Base-by-base conservation (phyloP, 2,888 invertebrate species). In the Leistus spinibarbis region DNA sequence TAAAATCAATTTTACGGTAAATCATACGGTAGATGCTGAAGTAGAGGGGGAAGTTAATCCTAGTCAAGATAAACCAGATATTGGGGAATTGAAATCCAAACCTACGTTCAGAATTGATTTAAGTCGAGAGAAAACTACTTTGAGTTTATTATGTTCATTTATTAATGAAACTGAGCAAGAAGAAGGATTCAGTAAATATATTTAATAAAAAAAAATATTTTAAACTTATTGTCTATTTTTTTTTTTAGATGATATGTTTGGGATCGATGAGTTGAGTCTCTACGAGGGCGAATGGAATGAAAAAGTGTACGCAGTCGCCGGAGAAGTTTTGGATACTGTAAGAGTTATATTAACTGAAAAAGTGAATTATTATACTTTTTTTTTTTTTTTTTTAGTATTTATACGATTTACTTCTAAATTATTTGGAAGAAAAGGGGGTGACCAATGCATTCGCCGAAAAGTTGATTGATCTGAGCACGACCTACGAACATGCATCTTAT, bases 261-360 rank as follows among this genome's bases (percentile, higher is more conserved):
- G 95, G 66, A 97, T 99, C 80, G 96, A 98, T 82, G 98, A 99
- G 87, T 89, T 99, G 77, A 93, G 96, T 3, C 89, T 98, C 77
- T 96, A 91, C 84, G 91, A 95, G 79, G 96, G 96, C 17, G 94
- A 96, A 80, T 94, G 93, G 90, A 92, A 91, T 76, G 95, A 97
- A 78, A 94, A 94, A 81, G 91, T 93, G 10, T 96, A 96, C 81
- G 92, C 95, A 2, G 96, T 98, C 5, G 94, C 95, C 76, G 98
- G 98, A 64, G 97, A 97, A 83, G 95, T 98, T 76, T 90, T 99
- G 71, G 99, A 99, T 86, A 97, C 96, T 81, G 97, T 97, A 88
- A 89, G n/a, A n/a, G n/a, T n/a, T n/a, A n/a, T n/a, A n/a, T n/a
- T n/a, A n/a, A 91, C 88, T n/a, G n/a, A n/a, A n/a, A n/a, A n/a